Evolutionary conservation across 2,888 invertebrate genomes (phyloP).

Genomic region (Sesamia inferens): DNA sequence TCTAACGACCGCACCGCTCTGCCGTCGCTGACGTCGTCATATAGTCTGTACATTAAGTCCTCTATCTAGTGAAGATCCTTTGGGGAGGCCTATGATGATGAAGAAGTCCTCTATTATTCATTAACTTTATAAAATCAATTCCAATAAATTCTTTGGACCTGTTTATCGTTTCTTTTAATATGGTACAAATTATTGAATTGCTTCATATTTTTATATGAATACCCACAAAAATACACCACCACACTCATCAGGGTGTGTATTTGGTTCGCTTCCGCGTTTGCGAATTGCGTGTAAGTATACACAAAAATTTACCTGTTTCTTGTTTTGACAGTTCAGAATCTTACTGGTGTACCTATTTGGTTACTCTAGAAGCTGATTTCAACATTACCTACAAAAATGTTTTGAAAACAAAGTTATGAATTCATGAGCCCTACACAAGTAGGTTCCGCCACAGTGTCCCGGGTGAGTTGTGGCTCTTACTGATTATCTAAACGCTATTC

Average conservation of each 20-base stretch:
- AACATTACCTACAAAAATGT: constrained; percentile 8
- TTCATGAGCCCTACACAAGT: not conserved
- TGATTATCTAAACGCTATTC: constrained; percentile 25
- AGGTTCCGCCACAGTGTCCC: constrained; percentile 19
- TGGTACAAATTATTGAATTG: no score
- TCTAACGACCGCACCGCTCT: no score
- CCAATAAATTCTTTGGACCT: not conserved
- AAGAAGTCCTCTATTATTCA: not conserved
- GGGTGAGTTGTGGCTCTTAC: constrained; percentile 22
- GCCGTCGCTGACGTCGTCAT: no score
- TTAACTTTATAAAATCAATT: no score
- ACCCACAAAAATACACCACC: no score
- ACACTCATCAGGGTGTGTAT: not conserved
- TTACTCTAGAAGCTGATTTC: not conserved
- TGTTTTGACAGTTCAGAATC: not conserved
- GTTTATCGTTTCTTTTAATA: not conserved
- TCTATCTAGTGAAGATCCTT: no score
- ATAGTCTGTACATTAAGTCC: no score
- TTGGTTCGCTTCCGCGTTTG: not conserved
- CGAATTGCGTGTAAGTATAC: no score
- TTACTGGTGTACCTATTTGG: not conserved
- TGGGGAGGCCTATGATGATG: no score
- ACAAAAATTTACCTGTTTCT: not conserved
- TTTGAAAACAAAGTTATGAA: constrained; percentile 24
- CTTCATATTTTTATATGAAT: no score